Percentiles rank a stretch among this genome's conserved stretches.
phyloP scores from a whole-genome alignment of 2,888 invertebrate species.

The Meghimatium bilineatum region DNA sequence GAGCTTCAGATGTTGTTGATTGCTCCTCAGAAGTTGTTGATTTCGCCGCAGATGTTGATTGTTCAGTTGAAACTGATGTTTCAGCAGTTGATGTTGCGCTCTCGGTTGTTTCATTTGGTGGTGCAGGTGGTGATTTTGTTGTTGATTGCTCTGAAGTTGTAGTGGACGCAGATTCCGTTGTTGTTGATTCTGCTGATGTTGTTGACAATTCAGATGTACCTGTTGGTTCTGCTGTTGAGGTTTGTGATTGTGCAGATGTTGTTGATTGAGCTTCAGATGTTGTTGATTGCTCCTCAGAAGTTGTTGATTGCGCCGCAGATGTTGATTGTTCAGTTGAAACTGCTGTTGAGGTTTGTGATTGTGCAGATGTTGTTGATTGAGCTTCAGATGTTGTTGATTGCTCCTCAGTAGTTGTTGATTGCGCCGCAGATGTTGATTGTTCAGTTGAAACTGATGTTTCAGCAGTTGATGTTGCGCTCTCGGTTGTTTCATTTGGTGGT shows the following conservation, averaged over 20 bases:
- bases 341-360: too few relatives aligned
- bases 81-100: neutral
- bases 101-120: neutral
- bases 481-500: neutral
- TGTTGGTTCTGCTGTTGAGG: too few relatives aligned
- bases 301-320: too few relatives aligned
- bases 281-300: too few relatives aligned
- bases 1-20: neutral
- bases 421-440: neutral
- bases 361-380: neutral
- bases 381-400: neutral
- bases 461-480: neutral
- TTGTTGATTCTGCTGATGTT: too few relatives aligned
- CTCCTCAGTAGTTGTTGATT: neutral
- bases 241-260: too few relatives aligned
- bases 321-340: too few relatives aligned
- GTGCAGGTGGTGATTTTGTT: neutral
- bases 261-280: too few relatives aligned
- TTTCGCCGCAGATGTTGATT: neutral
- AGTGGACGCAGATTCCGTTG: neutral
- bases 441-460: neutral
- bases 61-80: neutral
- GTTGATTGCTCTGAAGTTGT: neutral
- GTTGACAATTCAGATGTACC: too few relatives aligned
- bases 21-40: neutral